These are phyloP conservation scores for Cliona cf. orientalis DNA, from an alignment of 37 sponge, comb jelly and placozoan genomes.

Conservation along the genomic window DNA sequence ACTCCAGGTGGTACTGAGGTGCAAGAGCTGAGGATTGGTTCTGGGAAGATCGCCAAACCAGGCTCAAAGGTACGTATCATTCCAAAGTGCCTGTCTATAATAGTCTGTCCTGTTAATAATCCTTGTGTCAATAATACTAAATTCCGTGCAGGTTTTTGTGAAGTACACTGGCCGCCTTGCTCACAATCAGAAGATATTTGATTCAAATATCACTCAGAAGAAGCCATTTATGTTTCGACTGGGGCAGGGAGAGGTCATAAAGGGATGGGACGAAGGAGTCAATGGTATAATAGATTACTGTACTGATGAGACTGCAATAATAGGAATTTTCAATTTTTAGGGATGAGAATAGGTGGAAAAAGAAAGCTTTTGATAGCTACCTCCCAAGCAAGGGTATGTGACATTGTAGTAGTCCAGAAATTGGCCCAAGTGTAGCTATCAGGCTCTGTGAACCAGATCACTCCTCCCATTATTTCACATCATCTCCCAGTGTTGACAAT, in stretches of 20 bases:
- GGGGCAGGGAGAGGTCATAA: slow-evolving; percentile 39
- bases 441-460: too few species aligned
- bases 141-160: slow-evolving; percentile 21
- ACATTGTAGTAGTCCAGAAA: too few species aligned
- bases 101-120: not conserved
- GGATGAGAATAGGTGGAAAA: slow-evolving; percentile 33
- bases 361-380: slow-evolving; percentile 6
- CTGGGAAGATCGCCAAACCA: slow-evolving; percentile 10
- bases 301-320: not conserved
- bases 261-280: slow-evolving; percentile 41
- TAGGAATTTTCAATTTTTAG: not conserved
- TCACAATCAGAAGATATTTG: slow-evolving; percentile 13
- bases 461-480: too few species aligned
- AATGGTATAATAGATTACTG: not conserved
- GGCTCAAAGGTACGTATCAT: slow-evolving; percentile 21
- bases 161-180: slow-evolving; percentile 31
- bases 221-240: slow-evolving; percentile 26
- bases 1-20: slow-evolving; percentile 26
- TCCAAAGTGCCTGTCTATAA: too few species aligned
- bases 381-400: not conserved
- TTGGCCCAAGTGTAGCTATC: too few species aligned
- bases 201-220: not conserved
- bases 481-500: too few species aligned
- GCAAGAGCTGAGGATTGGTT: not conserved
- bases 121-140: not conserved